phyloP scores from a whole-genome alignment of 2,797 vertebrate genomes.

The Melanotaenia maccullochi region DNA sequence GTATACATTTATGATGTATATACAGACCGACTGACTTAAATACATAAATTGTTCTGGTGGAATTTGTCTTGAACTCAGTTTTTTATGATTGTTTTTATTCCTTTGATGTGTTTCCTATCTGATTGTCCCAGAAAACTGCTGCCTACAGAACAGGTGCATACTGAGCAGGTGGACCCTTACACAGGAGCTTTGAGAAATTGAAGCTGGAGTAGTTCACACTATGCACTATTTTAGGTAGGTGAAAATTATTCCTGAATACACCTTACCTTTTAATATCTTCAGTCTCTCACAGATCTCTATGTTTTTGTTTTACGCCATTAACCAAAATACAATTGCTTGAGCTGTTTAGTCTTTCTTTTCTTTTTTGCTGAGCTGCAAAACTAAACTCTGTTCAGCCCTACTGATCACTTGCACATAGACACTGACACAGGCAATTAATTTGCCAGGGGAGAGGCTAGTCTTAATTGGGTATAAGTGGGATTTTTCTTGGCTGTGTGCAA shows the following conservation, averaged over 20 bases:
- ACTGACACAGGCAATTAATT: constrained; percentile 78
- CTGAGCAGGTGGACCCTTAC: constrained; percentile 66
- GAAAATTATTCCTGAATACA: constrained; percentile 6
- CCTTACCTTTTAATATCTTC: constrained; percentile 13
- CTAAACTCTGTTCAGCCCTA: constrained; percentile 61
- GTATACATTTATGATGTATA: not conserved
- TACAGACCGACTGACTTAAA: constrained; percentile 24
- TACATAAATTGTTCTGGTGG: constrained; percentile 42
- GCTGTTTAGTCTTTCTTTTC: constrained; percentile 27
- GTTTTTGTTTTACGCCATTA: constrained; percentile 22
- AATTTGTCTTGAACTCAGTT: constrained; percentile 48
- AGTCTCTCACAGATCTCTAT: constrained; percentile 32
- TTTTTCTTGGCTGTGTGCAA: constrained; percentile 75
- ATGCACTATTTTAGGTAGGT: constrained; percentile 40
- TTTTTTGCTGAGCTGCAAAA: constrained; percentile 65
- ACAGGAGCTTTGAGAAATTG: constrained; percentile 43
- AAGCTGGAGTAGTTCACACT: constrained; percentile 25
- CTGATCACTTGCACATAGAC: constrained; percentile 72
- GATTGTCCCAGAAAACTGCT: constrained; percentile 59
- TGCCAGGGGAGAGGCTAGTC: constrained; percentile 73
- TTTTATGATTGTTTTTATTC: constrained; percentile 60
- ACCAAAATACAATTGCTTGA: constrained; percentile 24
- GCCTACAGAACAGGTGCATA: constrained; percentile 66
- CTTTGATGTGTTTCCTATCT: constrained; percentile 64
- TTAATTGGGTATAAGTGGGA: constrained; percentile 81